Conservation (phyloP, 2,113 vertebrate species). For the Lepus europaeus region DNA sequence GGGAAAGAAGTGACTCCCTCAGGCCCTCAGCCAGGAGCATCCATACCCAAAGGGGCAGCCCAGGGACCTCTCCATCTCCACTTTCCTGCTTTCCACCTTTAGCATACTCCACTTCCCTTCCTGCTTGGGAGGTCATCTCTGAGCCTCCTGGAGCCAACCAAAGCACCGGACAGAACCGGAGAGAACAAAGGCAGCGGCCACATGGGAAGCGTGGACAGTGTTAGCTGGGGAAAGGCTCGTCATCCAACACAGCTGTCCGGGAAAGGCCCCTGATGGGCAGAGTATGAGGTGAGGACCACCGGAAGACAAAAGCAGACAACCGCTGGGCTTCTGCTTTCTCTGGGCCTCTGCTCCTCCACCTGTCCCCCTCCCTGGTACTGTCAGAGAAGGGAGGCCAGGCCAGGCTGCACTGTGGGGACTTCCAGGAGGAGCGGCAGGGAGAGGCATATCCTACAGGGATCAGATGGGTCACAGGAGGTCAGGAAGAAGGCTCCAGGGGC, state of each 20-base stretch:
- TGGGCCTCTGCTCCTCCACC: neutral
- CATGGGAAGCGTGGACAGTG: accelerated
- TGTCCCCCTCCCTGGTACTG: neutral
- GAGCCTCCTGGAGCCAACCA: neutral
- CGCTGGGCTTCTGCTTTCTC: accelerated
- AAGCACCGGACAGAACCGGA: neutral
- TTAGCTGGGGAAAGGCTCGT: neutral
- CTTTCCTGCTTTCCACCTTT: neutral
- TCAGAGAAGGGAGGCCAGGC: neutral
- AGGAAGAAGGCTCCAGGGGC: neutral
- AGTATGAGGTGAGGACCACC: too few species aligned
- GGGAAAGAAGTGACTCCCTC: too few species aligned
- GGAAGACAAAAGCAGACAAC: neutral
- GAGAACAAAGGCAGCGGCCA: accelerated
- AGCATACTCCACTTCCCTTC: neutral
- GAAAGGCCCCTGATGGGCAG: too few species aligned
- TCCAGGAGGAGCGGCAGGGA: neutral
- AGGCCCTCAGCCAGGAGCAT: neutral
- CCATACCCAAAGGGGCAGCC: neutral
- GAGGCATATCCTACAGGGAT: too few species aligned
- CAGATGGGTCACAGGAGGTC: neutral
- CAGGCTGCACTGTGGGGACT: neutral
- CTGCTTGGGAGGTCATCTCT: neutral
- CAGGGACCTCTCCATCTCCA: neutral
- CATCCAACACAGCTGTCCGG: neutral